Conservation (phyloP, 2,797 vertebrate species). For the Amblyopsis hoosieri region DNA sequence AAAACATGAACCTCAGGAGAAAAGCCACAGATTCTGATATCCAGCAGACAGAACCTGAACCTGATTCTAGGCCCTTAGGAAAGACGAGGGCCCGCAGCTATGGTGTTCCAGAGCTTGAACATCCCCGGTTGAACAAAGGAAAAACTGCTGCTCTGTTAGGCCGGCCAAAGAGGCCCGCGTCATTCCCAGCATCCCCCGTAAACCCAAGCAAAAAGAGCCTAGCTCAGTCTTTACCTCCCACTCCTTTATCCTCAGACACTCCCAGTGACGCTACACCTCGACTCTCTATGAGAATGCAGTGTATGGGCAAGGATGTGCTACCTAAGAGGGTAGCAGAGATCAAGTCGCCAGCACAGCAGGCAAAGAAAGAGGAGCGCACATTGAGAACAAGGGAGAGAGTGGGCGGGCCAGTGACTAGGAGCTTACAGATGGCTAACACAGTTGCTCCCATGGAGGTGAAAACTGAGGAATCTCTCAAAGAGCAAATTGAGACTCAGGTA, state of each 20-base stretch:
- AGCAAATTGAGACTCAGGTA: slow-evolving; percentile 88
- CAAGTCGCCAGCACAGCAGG: slow-evolving; percentile 66
- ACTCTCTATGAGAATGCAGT: slow-evolving; percentile 80
- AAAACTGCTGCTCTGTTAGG: slow-evolving; percentile 68
- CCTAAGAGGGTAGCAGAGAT: slow-evolving; percentile 80
- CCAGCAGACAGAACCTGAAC: slow-evolving; percentile 75
- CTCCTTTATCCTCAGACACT: slow-evolving; percentile 62
- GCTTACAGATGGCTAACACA: slow-evolving; percentile 85
- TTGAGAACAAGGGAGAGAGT: slow-evolving; percentile 83
- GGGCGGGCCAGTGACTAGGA: slow-evolving; percentile 92
- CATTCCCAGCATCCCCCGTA: slow-evolving; percentile 47
- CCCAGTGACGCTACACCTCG: slow-evolving; percentile 71
- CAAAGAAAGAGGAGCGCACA: slow-evolving; percentile 86
- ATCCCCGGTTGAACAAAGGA: slow-evolving; percentile 65
- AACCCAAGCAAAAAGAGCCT: slow-evolving; percentile 70
- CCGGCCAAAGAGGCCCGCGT: slow-evolving; percentile 67
- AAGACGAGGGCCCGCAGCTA: slow-evolving; percentile 91
- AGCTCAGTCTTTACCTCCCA: slow-evolving; percentile 57
- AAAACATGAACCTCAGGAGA: slow-evolving; percentile 78
- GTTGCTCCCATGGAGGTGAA: slow-evolving; percentile 79
- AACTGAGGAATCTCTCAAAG: slow-evolving; percentile 83
- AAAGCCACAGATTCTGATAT: slow-evolving; percentile 83
- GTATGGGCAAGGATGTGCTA: slow-evolving; percentile 65
- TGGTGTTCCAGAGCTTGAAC: slow-evolving; percentile 66
- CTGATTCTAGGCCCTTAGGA: slow-evolving; percentile 77